Base-by-base conservation (phyloP, 2,888 invertebrate genomes). In the Rhynchonema sp. region DNA sequence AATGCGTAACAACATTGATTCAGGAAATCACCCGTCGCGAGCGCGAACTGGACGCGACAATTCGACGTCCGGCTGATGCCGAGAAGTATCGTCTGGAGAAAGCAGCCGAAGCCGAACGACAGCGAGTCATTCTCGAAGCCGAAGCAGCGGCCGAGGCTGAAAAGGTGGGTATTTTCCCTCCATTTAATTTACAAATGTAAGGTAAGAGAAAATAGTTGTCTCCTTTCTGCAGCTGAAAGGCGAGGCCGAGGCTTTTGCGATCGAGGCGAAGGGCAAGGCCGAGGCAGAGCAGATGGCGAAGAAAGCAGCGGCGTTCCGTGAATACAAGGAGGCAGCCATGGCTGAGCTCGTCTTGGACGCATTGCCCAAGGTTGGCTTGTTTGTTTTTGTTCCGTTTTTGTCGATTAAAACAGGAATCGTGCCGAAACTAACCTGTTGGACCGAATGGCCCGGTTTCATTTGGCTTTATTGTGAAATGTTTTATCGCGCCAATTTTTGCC, bases 331-430 rank as follows among this genome's bases (percentile, higher is more conserved):
- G 58, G 90, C 91, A 38, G 90, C 91, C 20, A 87, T 90, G 84
- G 83, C 89, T 62, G 92, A 94, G 72, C 94, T 96, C 92, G 83
- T 92, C 72, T 81, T 96, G 62, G 90, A 92, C 60, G 86, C 87
- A 49, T 77, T 96, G 70, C 94, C 94, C 25, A 91, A 90, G 83
- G 92, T 92, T 38, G 17, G 38, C 17, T 38, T 38, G 38, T 6
- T 38, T 13, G 38, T 13, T 13, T 38, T 17, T 38, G 38, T 38
- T 17, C 6, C 38, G 38, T 13, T n/a, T n/a, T n/a, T n/a, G n/a
- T n/a, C n/a, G n/a, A n/a, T n/a, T n/a, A n/a, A n/a, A n/a, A n/a
- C n/a, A n/a, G n/a, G n/a, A n/a, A n/a, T n/a, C n/a, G n/a, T n/a
- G n/a, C n/a, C n/a, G n/a, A n/a, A n/a, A n/a, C n/a, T n/a, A n/a